A percentile compares a stretch with the other conserved stretches of the same genome.
Evolutionary conservation across 2,797 vertebrate genomes (phyloP).

Genomic region (Rhodeus uyekii): DNA sequence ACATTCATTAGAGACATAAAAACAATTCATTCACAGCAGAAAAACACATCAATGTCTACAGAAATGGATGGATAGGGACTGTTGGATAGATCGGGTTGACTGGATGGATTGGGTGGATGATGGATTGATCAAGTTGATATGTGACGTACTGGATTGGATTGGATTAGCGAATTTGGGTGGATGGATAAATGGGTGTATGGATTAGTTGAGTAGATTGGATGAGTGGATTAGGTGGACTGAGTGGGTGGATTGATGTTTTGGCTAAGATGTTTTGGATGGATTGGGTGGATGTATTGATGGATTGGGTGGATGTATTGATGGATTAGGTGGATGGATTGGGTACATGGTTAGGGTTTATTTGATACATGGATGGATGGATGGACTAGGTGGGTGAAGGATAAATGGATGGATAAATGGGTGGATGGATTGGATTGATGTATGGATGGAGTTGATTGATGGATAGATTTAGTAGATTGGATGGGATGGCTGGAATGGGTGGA

Average conservation of each 20-base stretch:
- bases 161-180: neutral
- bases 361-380: neutral
- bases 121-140: neutral
- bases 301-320: neutral
- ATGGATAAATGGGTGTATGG: neutral
- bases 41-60: neutral
- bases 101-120: neutral
- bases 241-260: neutral
- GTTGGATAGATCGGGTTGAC: too few species aligned
- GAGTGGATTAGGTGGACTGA: fast-evolving
- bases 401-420: neutral
- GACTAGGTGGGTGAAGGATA: neutral
- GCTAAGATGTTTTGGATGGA: too few species aligned
- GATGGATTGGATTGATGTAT: neutral
- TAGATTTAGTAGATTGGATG: neutral
- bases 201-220: neutral
- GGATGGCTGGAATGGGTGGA: neutral
- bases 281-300: neutral
- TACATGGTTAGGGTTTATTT: neutral
- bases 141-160: neutral
- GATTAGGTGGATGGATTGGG: neutral
- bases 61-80: neutral
- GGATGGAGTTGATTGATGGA: too few species aligned
- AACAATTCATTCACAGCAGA: neutral
- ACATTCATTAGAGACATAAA: neutral